Conservation (phyloP, 2,113 vertebrate species). For the Psittacula cyanocephala region DNA sequence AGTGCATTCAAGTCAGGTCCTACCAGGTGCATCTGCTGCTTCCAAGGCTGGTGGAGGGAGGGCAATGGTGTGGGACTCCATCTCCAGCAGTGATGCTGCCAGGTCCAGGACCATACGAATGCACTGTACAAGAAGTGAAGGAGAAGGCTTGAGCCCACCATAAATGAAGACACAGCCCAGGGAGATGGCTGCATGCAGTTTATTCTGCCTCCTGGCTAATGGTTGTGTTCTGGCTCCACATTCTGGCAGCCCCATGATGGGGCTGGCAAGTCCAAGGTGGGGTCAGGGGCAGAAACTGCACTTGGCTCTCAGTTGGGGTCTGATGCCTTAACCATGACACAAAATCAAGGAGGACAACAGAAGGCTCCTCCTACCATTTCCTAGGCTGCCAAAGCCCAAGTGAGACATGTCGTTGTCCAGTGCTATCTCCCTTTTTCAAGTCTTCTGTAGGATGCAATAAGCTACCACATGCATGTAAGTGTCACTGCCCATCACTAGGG, state of each 20-base stretch:
- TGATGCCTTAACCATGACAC: not conserved
- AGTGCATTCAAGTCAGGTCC: not conserved
- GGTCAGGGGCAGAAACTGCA: rapidly evolving
- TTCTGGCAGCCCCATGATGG: not conserved
- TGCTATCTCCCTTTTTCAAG: not conserved
- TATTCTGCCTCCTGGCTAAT: not conserved
- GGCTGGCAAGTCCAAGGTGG: not conserved
- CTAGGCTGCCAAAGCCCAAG: not conserved
- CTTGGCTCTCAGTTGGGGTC: not conserved
- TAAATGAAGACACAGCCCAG: not conserved
- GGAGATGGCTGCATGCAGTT: not conserved
- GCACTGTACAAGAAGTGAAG: not conserved
- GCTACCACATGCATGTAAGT: rapidly evolving
- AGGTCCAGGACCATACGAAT: not conserved
- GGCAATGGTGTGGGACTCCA: not conserved
- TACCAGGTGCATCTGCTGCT: not conserved
- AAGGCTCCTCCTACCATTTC: not conserved
- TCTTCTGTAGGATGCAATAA: not conserved
- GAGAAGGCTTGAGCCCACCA: not conserved
- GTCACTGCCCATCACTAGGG: not conserved
- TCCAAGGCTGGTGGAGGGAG: not conserved
- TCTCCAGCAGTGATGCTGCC: not conserved
- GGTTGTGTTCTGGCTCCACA: not conserved
- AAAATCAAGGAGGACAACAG: not conserved
- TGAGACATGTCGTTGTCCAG: not conserved